Conservation (phyloP, 2,113 vertebrate species). For the Mobula hypostoma region DNA sequence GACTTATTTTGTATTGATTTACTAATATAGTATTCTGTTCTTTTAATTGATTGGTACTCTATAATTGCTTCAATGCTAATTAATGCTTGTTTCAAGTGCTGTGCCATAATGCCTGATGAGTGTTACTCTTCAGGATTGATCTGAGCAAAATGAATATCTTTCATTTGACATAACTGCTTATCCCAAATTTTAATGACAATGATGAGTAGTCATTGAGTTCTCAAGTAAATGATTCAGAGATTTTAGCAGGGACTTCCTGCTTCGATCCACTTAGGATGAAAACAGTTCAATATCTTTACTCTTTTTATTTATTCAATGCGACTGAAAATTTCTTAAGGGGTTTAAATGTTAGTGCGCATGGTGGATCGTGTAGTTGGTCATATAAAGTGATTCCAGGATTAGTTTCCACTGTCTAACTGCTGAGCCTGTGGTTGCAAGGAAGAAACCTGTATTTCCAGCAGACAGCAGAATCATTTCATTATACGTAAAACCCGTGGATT, state of each 20-base stretch:
- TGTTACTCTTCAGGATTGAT: not conserved
- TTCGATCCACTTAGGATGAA: not conserved
- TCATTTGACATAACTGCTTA: not conserved
- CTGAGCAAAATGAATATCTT: not conserved
- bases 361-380: not conserved
- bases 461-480: not conserved
- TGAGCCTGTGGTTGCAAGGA: not conserved
- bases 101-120: not conserved
- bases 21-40: not conserved
- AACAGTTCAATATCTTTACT: not conserved
- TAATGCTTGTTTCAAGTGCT: not conserved
- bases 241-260: not conserved
- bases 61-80: not conserved
- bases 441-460: not conserved
- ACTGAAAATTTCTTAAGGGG: not conserved
- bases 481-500: not conserved
- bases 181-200: not conserved
- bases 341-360: not conserved
- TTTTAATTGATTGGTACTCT: not conserved
- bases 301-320: not conserved
- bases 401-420: not conserved
- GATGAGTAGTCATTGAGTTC: not conserved
- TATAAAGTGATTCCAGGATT: not conserved
- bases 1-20: slow-evolving; percentile 1
- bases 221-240: not conserved